Conservation (phyloP, 2,888 invertebrate genomes). For the Scotopteryx bipunctaria region DNA sequence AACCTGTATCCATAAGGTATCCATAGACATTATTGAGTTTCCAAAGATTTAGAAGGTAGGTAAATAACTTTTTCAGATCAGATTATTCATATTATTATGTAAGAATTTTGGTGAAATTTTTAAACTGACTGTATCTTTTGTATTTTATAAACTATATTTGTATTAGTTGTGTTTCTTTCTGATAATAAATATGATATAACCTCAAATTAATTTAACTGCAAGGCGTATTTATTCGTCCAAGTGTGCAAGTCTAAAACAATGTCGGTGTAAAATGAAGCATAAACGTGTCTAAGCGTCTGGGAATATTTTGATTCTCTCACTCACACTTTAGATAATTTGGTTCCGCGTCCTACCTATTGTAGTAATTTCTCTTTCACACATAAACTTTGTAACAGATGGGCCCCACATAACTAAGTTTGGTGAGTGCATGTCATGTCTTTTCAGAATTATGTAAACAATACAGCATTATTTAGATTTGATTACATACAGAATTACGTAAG, state of each 20-base stretch:
- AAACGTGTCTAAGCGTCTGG: slow-evolving; percentile 15
- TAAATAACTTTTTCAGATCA: no score
- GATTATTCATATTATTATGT: no score
- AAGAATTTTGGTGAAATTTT: no score
- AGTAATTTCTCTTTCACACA: slow-evolving; percentile 26
- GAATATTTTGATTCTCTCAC: slow-evolving; percentile 11
- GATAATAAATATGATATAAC: no score
- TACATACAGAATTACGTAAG: slow-evolving; percentile 15
- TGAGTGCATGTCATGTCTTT: slow-evolving; percentile 1
- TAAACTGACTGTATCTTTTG: no score
- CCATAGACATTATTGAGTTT: no score
- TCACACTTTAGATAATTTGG: slow-evolving; percentile 12
- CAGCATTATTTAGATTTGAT: slow-evolving; percentile 20
- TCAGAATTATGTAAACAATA: slow-evolving; percentile 25
- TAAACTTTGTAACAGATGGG: slow-evolving; percentile 5
- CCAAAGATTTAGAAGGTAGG: no score
- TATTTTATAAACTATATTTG: no score
- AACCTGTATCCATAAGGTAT: no score
- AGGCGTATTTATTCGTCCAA: no score
- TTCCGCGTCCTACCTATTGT: slow-evolving; percentile 27
- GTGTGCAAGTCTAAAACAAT: neutral
- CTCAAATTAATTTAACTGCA: no score
- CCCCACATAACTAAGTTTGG: slow-evolving; percentile 6
- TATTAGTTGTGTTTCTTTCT: no score
- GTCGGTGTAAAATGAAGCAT: neutral